These are phyloP conservation scores for Anseranas semipalmata DNA, from an alignment of 2,113 vertebrate genomes.

Conservation along the genomic window DNA sequence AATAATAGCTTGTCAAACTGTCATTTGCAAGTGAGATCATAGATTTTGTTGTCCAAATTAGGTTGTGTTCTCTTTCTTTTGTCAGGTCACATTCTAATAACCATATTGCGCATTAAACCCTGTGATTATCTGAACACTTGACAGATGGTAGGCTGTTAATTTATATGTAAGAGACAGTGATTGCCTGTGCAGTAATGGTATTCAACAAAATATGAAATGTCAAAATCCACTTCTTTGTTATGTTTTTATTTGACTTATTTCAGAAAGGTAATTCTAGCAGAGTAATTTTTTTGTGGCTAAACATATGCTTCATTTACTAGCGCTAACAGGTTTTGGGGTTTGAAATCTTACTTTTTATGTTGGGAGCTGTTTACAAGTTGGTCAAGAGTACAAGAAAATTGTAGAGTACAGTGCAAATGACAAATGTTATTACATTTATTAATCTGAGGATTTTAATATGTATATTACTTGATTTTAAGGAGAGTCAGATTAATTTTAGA, in stretches of 20 bases:
- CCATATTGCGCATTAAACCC: constrained; percentile 82
- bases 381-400: neutral
- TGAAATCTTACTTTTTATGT: constrained; percentile 2
- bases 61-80: constrained; percentile 80
- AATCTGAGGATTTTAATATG: neutral
- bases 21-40: constrained; percentile 80
- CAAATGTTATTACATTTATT: neutral
- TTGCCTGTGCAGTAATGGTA: constrained; percentile 69
- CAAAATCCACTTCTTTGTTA: constrained; percentile 73
- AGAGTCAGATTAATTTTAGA: neutral
- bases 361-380: constrained; percentile 2
- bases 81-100: constrained; percentile 85
- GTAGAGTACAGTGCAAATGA: neutral
- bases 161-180: constrained; percentile 80
- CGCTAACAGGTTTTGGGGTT: constrained; percentile 7
- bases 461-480: neutral
- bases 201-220: constrained; percentile 79
- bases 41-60: constrained; percentile 83
- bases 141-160: constrained; percentile 86
- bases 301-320: constrained; percentile 58
- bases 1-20: constrained; percentile 83
- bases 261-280: constrained; percentile 64
- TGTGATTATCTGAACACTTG: constrained; percentile 83
- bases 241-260: constrained; percentile 71
- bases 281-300: constrained; percentile 47